Base-by-base conservation (phyloP, 2,888 invertebrate genomes). In the Epinotia ramella region DNA sequence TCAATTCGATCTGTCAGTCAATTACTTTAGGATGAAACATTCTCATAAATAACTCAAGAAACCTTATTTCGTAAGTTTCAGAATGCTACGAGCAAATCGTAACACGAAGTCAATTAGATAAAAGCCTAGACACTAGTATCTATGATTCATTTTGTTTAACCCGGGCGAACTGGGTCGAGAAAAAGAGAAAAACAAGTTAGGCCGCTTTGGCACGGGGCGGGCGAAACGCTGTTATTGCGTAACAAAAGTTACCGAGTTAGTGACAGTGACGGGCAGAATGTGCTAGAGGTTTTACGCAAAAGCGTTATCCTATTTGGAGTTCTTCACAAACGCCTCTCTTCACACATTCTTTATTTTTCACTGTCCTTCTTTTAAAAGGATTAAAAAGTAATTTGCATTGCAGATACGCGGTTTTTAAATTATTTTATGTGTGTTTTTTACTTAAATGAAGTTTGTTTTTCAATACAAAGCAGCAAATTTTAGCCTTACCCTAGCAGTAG, bases 61-160 rank as follows among this genome's bases (percentile, higher is more conserved):
- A 46, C 20, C 46, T 65, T 46, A 64, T 28, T 65, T 49, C 24
- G 33, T 12, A n/a, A 18, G 28, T 5, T 57, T 33, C 59, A 59
- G 24, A 53, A 64, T 57, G 6, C 53, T 24, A 44, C 20, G 18
- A 49, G 49, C 46, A 24, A 69, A 69, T 46, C 46, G 28, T 18
- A 64, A 49, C 69, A 44, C 57, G 46, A 56, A 56, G 44, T 16
- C 68, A 69, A 69, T 69, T 69, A 74, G 69, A 59, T 69, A 67
- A 73, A 67, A 73, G 69, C 74, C 69, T 20, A 69, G 68, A 59
- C 56, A 44, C 74, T 33, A 64, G 28, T 64, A 59, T 64, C 57
- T 69, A 74, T 74, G 64, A 74, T 69, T 74, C 40, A 73, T 73
- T 73, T 73, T 69, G 74, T 69, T 74, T 57, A 74, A 74, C 69